Conservation (phyloP, 2,113 vertebrate genomes). For the Candoia aspera region DNA sequence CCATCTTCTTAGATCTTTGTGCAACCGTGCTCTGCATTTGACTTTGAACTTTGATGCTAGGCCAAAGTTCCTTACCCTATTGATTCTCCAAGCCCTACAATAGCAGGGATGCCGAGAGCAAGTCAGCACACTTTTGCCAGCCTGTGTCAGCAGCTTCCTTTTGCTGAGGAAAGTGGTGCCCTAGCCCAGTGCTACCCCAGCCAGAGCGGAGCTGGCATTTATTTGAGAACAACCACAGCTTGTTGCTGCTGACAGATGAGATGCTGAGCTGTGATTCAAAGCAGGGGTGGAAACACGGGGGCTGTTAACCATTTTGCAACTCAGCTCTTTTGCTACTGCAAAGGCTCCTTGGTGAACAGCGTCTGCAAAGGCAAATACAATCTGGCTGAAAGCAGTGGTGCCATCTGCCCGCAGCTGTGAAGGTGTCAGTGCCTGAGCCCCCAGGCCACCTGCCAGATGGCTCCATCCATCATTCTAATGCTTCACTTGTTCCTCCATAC, state of each 20-base stretch:
- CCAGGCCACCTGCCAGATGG: neutral
- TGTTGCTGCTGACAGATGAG: neutral
- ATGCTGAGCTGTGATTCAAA: neutral
- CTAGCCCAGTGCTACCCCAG: neutral
- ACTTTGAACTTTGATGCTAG: no score
- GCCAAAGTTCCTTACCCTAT: rapidly evolving
- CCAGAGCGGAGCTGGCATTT: neutral
- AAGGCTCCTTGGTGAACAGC: neutral
- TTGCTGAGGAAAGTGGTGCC: neutral
- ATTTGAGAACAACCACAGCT: neutral
- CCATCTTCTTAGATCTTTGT: neutral
- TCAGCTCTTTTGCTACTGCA: no score
- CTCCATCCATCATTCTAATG: neutral
- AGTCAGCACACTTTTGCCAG: rapidly evolving
- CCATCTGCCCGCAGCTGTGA: neutral
- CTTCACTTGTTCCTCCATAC: neutral
- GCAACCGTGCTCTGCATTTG: neutral
- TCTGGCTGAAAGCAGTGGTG: neutral
- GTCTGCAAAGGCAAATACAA: neutral
- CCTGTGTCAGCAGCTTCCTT: neutral
- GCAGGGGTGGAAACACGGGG: rapidly evolving
- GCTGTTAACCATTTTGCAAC: neutral
- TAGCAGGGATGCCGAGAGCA: neutral
- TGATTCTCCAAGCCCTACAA: rapidly evolving
- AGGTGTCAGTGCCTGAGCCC: neutral